Percentiles rank a stretch among this genome's conserved stretches.
phyloP scores from a whole-genome alignment of 1,140 invertebrate species.

The Diplogasteroides magnus region DNA sequence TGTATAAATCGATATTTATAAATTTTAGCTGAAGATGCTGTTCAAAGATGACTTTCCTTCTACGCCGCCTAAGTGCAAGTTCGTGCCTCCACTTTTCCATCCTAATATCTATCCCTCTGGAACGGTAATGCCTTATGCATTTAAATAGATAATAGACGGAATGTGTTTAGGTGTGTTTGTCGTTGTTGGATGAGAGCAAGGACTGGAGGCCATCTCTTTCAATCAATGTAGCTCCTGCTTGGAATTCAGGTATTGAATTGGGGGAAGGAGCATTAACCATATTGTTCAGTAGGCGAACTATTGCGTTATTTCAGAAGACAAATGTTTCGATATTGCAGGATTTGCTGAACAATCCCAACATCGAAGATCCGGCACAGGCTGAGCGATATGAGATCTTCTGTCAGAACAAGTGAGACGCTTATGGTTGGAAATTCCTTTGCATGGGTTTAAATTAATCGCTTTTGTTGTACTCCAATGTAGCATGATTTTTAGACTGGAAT shows the following conservation, averaged over 20 bases:
- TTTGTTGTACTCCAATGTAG: conserved; percentile 2
- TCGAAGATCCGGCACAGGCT: conserved; percentile 98
- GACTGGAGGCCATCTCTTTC: conserved; percentile 99
- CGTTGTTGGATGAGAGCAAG: conserved; percentile 95
- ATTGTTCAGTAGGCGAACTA: too few species aligned
- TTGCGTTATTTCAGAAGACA: too few species aligned
- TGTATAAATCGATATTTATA: not conserved
- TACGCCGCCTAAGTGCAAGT: conserved; percentile 98
- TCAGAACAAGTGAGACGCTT: conserved; percentile 29
- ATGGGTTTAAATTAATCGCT: conserved; percentile 22
- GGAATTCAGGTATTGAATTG: conserved; percentile 67
- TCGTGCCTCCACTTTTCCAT: conserved; percentile 97
- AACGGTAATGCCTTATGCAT: conserved; percentile 59
- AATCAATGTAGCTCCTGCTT: conserved; percentile 92
- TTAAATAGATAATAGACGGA: not conserved
- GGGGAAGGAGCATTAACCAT: too few species aligned
- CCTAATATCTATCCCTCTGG: conserved; percentile 98
- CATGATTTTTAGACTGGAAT: conserved; percentile 70
- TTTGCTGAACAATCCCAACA: conserved; percentile 94
- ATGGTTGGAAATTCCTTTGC: too few species aligned
- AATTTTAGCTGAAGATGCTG: conserved; percentile 75
- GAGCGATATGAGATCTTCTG: conserved; percentile 99
- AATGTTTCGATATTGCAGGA: too few species aligned
- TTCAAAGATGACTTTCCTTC: conserved; percentile 99
- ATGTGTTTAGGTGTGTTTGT: conserved; percentile 75